Evolutionary conservation across 2,888 invertebrate species (phyloP), one percentile per base, ranked within the genome.

Genomic region (Gortyna flavago): DNA sequence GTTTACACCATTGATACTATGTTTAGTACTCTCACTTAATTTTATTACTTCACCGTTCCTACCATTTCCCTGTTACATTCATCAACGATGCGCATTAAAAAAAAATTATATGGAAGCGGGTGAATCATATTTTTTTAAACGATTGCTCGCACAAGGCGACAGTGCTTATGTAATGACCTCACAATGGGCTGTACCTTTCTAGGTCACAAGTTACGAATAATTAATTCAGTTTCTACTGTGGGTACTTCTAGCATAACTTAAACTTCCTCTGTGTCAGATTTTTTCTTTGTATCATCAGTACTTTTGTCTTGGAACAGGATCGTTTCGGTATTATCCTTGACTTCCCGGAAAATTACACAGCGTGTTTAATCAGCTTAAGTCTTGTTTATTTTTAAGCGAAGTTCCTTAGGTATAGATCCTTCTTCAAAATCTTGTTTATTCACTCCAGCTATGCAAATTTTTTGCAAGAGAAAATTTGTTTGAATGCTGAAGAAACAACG

Each of bases 131-230:
- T 85, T 87, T 77, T 88, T 85, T 66, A 80, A 86, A 87, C 84
- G 88, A 87, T 88, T 81, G 83, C 71, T 76, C 67, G 77, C 70
- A 72, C 82, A 84, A 83, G 80, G 85, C 81, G 69, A 64, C 75
- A 67, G 54, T 74, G 75, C 73, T 87, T 89, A 89, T 87, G 83
- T 90, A 89, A 90, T 86, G 87, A 87, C 80, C 79, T 78, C 83
- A 85, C 87, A 86, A 85, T 86, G 75, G 85, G 75, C 69, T 66
- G 74, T 83, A 83, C 85, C 86, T 89, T 90, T 88, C 86, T 90
- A 87, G 90, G 89, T 89, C 89, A 86, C 85, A 86, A 87, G 86
- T 87, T 81, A 85, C 87, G 80, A 88, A 88, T 90, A 90, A 90
- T 89, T 88, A 88, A 89, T 85, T 83, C 83, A 83, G 84, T 89